Percentiles rank a stretch among this genome's conserved stretches.
Evolutionary conservation across 2,797 vertebrate genomes (phyloP).

Genomic region (Pempheris klunzingeri): DNA sequence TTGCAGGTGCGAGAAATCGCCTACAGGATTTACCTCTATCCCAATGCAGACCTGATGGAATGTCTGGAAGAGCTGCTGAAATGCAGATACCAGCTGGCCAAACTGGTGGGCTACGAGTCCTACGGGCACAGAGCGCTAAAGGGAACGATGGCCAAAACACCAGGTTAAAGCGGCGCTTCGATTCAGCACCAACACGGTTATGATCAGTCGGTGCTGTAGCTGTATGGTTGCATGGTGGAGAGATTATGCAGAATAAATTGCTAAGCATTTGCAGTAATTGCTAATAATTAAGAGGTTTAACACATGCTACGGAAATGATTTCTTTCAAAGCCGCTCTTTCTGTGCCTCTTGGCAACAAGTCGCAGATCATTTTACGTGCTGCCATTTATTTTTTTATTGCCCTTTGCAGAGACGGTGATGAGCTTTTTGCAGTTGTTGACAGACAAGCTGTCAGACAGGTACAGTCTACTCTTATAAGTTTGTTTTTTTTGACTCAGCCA

Average conservation of each 20-base stretch:
- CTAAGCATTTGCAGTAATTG: background rate
- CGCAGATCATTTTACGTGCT: background rate
- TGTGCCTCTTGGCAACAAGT: background rate
- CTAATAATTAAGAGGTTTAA: background rate
- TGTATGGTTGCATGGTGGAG: background rate
- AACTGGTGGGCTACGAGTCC: conserved; percentile 92
- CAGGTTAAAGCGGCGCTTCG: conserved; percentile 83
- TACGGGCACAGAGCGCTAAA: conserved; percentile 94
- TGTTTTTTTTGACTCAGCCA: too few relatives aligned
- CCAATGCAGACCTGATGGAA: conserved; percentile 86
- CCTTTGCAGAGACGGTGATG: conserved; percentile 91
- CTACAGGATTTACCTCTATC: conserved; percentile 95
- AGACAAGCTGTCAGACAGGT: conserved; percentile 93
- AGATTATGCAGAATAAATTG: too few relatives aligned
- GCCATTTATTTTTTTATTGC: conserved; percentile 33
- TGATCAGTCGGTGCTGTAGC: background rate
- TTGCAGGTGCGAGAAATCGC: conserved; percentile 94
- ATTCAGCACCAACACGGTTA: background rate
- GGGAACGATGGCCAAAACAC: conserved; percentile 95
- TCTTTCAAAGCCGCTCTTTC: background rate
- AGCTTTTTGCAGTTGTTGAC: conserved; percentile 94
- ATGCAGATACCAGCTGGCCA: conserved; percentile 90
- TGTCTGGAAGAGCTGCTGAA: conserved; percentile 91
- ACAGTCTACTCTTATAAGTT: conserved; percentile 23
- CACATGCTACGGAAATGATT: background rate